These are phyloP conservation scores for Streptopelia turtur DNA, from an alignment of 2,797 vertebrate species.

Conservation along the genomic window DNA sequence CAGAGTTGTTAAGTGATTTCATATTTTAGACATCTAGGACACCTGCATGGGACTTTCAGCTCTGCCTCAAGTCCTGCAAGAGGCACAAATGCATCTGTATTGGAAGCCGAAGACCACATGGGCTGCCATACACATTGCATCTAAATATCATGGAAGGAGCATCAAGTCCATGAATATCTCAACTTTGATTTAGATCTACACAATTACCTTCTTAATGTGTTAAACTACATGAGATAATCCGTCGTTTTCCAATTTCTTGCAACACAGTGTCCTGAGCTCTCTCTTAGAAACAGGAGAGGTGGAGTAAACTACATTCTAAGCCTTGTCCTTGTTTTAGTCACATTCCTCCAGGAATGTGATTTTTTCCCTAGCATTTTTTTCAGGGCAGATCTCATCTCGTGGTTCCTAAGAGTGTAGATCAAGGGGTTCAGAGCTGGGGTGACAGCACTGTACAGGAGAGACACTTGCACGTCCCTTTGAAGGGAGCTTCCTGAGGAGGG, in stretches of 20 bases:
- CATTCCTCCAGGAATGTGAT: not conserved
- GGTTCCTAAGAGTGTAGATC: constrained; percentile 52
- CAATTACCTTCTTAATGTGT: not conserved
- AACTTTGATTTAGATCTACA: not conserved
- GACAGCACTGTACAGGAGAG: constrained; percentile 24
- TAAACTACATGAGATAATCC: not conserved
- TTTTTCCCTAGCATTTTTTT: not conserved
- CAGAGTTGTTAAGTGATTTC: not conserved
- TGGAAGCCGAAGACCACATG: no score
- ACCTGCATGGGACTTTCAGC: not conserved
- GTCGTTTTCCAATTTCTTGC: not conserved
- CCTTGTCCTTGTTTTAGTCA: not conserved
- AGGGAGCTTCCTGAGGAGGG: not conserved
- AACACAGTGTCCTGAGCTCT: not conserved
- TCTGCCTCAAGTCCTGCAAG: no score
- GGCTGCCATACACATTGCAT: no score
- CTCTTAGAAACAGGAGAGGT: not conserved
- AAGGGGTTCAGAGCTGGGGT: constrained; percentile 40
- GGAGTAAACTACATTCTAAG: not conserved
- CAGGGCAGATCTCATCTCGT: not conserved
- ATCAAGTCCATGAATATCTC: not conserved
- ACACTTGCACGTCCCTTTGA: not conserved
- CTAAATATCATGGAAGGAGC: not conserved
- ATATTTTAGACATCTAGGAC: not conserved
- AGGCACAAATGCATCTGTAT: no score